A percentile compares a stretch with the other conserved stretches of the same genome.
These are phyloP conservation scores for Palloptera scutellata DNA, from an alignment of 2,888 invertebrate genomes.

Conservation along the genomic window DNA sequence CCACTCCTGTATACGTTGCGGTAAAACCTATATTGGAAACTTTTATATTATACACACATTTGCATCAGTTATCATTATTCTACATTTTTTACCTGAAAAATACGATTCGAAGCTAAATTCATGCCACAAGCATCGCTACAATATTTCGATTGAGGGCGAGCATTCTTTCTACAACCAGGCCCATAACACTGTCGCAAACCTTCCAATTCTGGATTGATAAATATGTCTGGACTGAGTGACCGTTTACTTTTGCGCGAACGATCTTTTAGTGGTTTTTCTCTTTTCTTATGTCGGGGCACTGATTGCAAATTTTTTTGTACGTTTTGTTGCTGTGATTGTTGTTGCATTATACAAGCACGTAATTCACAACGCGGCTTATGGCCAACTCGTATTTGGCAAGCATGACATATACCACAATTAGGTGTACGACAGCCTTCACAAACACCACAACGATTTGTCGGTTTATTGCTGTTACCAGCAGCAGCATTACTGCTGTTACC, in stretches of 20 bases:
- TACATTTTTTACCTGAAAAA: slow-evolving; percentile 69
- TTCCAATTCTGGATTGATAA: slow-evolving; percentile 66
- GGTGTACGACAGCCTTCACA: slow-evolving; percentile 74
- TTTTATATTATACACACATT: background rate
- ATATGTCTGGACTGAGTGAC: slow-evolving; percentile 58
- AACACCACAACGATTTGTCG: slow-evolving; percentile 71
- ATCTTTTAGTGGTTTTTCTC: slow-evolving; percentile 52
- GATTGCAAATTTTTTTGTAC: background rate
- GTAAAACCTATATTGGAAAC: slow-evolving; percentile 68
- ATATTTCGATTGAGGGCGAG: slow-evolving; percentile 86
- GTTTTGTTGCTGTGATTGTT: slow-evolving; percentile 14
- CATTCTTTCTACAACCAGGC: slow-evolving; percentile 82
- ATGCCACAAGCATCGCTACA: slow-evolving; percentile 93
- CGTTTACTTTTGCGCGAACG: slow-evolving; percentile 54
- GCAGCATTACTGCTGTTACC: background rate
- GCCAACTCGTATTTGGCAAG: slow-evolving; percentile 58
- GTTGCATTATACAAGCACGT: slow-evolving; percentile 63
- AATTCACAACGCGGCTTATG: slow-evolving; percentile 67
- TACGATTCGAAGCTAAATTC: slow-evolving; percentile 83
- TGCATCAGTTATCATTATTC: background rate
- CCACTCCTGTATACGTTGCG: slow-evolving; percentile 93
- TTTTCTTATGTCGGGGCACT: slow-evolving; percentile 36
- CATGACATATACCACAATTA: slow-evolving; percentile 62
- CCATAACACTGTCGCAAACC: slow-evolving; percentile 88
- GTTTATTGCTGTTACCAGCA: slow-evolving; percentile 34